phyloP scores from a whole-genome alignment of 2,797 vertebrate genomes.

The Sebastes kiyomatsui region DNA sequence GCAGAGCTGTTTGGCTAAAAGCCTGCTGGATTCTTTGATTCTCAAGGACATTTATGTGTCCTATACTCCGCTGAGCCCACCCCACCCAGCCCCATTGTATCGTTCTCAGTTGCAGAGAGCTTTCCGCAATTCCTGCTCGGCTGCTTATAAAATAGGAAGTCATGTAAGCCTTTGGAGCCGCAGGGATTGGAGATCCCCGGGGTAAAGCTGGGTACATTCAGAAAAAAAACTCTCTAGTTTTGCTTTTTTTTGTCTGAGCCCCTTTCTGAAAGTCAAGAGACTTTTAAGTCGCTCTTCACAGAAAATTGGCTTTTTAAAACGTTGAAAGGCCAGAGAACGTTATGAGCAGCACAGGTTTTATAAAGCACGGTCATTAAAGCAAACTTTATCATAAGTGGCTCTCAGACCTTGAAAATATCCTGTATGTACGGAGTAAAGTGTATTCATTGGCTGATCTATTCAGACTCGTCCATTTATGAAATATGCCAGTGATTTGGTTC shows the following conservation, averaged over 20 bases:
- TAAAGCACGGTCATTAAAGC: constrained; percentile 19
- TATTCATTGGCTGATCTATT: constrained; percentile 1
- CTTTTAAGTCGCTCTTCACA: constrained; percentile 42
- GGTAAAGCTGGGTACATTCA: constrained; percentile 49
- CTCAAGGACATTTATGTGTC: constrained; percentile 69
- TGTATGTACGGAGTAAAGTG: not conserved
- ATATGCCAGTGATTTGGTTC: constrained; percentile 3
- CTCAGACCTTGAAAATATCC: constrained; percentile 2
- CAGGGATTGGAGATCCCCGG: constrained; percentile 48
- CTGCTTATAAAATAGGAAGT: constrained; percentile 63
- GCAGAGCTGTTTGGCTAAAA: constrained; percentile 48
- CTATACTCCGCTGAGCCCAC: constrained; percentile 35
- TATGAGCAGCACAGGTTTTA: constrained; percentile 4
- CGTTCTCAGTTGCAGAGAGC: constrained; percentile 33
- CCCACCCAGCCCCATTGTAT: constrained; percentile 41
- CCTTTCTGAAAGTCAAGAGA: constrained; percentile 47
- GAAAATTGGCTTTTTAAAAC: constrained; percentile 39
- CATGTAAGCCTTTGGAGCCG: constrained; percentile 56
- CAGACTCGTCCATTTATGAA: constrained; percentile 13
- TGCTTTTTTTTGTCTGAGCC: constrained; percentile 10
- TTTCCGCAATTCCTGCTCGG: constrained; percentile 51
- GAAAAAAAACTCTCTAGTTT: constrained; percentile 39
- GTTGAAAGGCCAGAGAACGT: constrained; percentile 26
- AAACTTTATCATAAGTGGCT: constrained; percentile 5
- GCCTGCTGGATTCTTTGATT: constrained; percentile 58